These are phyloP conservation scores for Merluccius polli DNA, from an alignment of 2,797 vertebrate genomes.

Conservation along the genomic window DNA sequence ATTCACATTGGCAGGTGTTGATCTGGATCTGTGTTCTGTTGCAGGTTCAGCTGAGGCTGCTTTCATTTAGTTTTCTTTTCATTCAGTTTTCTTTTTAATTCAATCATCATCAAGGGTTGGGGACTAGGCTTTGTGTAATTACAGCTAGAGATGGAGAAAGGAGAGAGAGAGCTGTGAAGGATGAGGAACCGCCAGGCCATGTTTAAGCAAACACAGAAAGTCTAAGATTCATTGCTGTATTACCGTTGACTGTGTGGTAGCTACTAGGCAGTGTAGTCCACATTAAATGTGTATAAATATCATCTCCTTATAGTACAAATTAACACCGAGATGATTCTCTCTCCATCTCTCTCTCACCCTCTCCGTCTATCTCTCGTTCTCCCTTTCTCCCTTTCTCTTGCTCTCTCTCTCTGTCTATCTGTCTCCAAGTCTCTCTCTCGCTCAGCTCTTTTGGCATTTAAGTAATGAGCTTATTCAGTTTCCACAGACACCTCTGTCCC, in stretches of 20 bases:
- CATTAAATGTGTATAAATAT: not conserved
- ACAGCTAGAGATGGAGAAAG: slow-evolving; percentile 31
- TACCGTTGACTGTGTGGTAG: slow-evolving; percentile 27
- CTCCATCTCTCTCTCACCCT: too few species aligned
- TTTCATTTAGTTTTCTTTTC: slow-evolving; percentile 24
- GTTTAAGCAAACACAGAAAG: slow-evolving; percentile 35
- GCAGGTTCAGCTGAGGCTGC: not conserved
- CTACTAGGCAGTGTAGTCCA: not conserved
- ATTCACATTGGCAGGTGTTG: not conserved
- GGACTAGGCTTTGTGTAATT: not conserved
- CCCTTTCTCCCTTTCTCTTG: not conserved
- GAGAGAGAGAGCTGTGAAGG: slow-evolving; percentile 18
- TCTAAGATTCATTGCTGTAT: slow-evolving; percentile 39
- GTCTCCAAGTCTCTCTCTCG: not conserved
- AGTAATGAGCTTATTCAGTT: slow-evolving; percentile 70
- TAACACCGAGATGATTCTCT: not conserved
- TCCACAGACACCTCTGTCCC: slow-evolving; percentile 42
- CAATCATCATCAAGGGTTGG: too few species aligned
- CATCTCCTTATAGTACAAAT: not conserved
- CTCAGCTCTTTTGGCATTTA: slow-evolving; percentile 58
- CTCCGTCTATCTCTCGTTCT: slow-evolving; percentile 31
- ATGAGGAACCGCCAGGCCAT: slow-evolving; percentile 30
- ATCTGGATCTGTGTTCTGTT: not conserved
- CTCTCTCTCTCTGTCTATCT: not conserved
- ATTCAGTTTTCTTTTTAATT: slow-evolving; percentile 3